Evolutionary conservation across 2,888 invertebrate genomes (phyloP), one percentile per base, ranked within the genome.

Genomic region (Trachelus troglodyta): DNA sequence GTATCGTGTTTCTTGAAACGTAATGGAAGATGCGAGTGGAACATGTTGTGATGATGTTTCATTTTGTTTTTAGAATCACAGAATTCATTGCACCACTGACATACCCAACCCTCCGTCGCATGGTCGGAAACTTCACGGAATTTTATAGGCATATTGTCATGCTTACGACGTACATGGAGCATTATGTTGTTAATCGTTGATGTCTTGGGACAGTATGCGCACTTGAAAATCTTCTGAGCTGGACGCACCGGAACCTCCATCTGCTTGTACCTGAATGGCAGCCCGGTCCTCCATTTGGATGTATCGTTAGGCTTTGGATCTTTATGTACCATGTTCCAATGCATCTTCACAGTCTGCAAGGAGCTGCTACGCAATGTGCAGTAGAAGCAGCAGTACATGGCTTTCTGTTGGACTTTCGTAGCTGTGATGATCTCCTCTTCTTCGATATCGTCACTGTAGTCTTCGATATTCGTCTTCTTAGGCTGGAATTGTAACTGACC

Each of bases 1-100:
- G 75, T 79, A 80, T 84, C 56, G 11, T 84, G 81, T 76, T 81
- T 85, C 34, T 82, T 85, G 68, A 88, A 89, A 34, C 88, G 86
- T 30, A 88, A 80, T 3, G 88, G 86, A 6, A 92, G 79, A 77
- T 91, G 91, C 1, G 91, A 91, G 80, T 93, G 93, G 56, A 88
- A 89, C 82, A 89, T 85, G 0, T 87, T 85, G 34, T 92, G 92
- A 83, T 93, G 93, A 1, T 83, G 81, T 3, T 90, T 87, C 23
- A 90, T 87, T n/a, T 89, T 88, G 0, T 82, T 83, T 12, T 90
- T 86, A 3, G 87, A 85, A 1, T 89, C 85, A 76, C 90, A 91
- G 2, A 88, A 84, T 74, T 91, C 90, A 11, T 89, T 79, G 81
- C 92, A 89, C 91, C 89, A 86, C 77, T 89, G 84, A 77, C 91